phyloP scores from a whole-genome alignment of 2,888 invertebrate genomes.

The Entomobrya multifasciata region DNA sequence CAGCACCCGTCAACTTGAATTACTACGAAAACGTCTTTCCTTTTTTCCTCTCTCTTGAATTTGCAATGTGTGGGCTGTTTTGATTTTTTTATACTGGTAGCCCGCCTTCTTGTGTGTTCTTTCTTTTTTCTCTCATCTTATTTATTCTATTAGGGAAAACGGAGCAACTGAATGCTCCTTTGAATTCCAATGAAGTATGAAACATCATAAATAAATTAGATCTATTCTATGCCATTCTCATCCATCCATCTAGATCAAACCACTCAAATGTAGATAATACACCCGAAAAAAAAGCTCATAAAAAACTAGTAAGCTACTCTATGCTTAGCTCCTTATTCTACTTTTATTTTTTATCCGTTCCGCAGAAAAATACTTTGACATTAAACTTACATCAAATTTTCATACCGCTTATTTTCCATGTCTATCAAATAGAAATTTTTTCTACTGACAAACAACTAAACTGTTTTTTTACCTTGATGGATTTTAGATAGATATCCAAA shows the following conservation, averaged over 20 bases:
- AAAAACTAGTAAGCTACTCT: no score
- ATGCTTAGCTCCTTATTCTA: no score
- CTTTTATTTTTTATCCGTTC: no score
- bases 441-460: no score
- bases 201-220: slow-evolving; percentile 46
- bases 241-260: slow-evolving; percentile 23
- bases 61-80: background rate
- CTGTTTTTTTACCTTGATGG: no score
- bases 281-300: background rate
- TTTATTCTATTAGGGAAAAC: background rate
- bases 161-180: background rate
- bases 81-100: background rate
- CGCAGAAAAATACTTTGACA: no score
- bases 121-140: background rate
- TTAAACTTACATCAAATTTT: no score
- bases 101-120: background rate
- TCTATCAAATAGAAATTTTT: no score
- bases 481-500: no score
- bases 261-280: background rate
- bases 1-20: background rate
- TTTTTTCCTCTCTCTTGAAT: background rate
- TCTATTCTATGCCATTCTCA: background rate
- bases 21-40: background rate
- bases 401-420: no score
- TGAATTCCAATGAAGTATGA: slow-evolving; percentile 57